Conservation (phyloP, 2,888 invertebrate species). For the Amiota communis region DNA sequence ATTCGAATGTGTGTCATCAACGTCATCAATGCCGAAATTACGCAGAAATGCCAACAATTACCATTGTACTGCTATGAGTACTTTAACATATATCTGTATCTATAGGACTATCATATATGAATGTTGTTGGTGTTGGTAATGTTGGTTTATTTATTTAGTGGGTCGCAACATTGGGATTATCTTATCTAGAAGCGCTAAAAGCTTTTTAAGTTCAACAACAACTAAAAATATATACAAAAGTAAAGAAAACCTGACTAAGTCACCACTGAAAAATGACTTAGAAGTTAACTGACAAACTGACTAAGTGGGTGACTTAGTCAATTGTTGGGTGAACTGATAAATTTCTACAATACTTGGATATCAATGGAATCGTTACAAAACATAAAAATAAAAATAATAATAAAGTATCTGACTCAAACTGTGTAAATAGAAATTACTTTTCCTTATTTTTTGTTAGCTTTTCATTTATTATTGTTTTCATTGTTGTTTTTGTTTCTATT, state of each 20-base stretch:
- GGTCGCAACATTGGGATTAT: constrained; percentile 59
- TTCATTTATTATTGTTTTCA: too few relatives aligned
- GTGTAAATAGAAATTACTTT: background rate
- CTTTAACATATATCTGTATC: too few relatives aligned
- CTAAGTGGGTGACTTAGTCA: background rate
- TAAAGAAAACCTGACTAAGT: background rate
- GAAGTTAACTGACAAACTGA: background rate
- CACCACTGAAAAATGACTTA: background rate
- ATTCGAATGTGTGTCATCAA: constrained; percentile 38
- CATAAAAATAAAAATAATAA: background rate
- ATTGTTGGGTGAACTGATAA: background rate
- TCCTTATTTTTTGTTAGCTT: too few relatives aligned
- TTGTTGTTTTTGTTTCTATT: too few relatives aligned
- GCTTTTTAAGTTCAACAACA: constrained; percentile 35
- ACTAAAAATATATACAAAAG: background rate
- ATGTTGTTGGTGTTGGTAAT: background rate
- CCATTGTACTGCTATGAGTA: background rate
- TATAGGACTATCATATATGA: too few relatives aligned
- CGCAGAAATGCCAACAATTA: constrained; percentile 41
- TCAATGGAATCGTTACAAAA: constrained; percentile 14
- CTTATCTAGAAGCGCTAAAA: constrained; percentile 60
- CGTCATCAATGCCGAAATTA: constrained; percentile 58
- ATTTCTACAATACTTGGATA: background rate
- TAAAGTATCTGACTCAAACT: constrained; percentile 27
- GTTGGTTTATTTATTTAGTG: constrained; percentile 28